Conservation (phyloP, 1,140 invertebrate species). For the Drosophila mauritiana region DNA sequence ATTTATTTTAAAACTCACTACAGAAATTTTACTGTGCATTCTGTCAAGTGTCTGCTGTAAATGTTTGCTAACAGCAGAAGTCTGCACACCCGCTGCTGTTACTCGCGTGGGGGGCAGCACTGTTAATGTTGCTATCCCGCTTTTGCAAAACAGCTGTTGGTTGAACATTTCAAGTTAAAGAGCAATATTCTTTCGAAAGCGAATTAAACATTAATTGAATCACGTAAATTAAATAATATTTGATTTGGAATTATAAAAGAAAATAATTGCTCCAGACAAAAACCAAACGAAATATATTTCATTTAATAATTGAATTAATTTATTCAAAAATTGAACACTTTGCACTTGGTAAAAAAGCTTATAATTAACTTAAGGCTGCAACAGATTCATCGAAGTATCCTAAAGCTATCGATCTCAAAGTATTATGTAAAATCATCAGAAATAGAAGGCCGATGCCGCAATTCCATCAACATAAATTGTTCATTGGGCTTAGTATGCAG, state of each 20-base stretch:
- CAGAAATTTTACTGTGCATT: not conserved
- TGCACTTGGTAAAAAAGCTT: constrained; percentile 68
- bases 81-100: constrained; percentile 15
- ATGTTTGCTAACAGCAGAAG: not conserved
- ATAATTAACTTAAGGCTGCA: constrained; percentile 64
- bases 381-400: constrained; percentile 60
- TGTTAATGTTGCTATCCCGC: not conserved
- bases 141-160: constrained; percentile 2
- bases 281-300: not conserved
- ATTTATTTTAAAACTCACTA: not conserved
- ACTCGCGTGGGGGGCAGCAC: constrained; percentile 2
- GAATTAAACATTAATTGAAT: too few relatives aligned
- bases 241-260: not conserved
- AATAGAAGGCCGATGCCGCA: constrained; percentile 38
- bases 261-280: not conserved
- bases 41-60: not conserved
- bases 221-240: too few relatives aligned
- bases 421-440: constrained; percentile 49
- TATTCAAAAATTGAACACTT: constrained; percentile 49
- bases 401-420: constrained; percentile 60
- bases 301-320: constrained; percentile 25
- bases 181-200: too few relatives aligned
- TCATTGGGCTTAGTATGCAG: constrained; percentile 38
- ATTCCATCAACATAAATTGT: constrained; percentile 28
- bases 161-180: not conserved